Percentiles rank a stretch among this genome's conserved stretches.
These are phyloP conservation scores for Semibalanus balanoides DNA, from an alignment of 1,140 invertebrate species.

Conservation along the genomic window DNA sequence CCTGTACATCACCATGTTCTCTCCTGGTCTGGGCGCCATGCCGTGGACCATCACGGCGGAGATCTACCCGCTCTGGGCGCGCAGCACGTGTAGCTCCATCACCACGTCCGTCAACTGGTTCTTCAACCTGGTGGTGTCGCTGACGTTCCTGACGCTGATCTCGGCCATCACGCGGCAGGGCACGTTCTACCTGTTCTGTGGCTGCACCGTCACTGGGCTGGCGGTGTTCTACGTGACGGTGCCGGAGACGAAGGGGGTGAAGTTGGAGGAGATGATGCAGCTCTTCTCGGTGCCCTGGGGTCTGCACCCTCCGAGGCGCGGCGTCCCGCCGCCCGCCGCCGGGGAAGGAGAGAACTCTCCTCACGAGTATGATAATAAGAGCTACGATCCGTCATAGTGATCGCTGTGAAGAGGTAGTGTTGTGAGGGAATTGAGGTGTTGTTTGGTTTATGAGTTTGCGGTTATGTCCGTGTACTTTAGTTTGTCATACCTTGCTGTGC, in stretches of 20 bases:
- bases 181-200: constrained; percentile 39
- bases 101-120: constrained; percentile 45
- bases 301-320: not conserved
- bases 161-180: constrained; percentile 24
- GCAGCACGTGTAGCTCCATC: constrained; percentile 39
- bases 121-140: constrained; percentile 42
- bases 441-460: no score
- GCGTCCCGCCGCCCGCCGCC: no score
- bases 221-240: constrained; percentile 35
- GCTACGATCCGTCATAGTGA: not conserved
- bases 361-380: not conserved
- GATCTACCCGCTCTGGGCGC: constrained; percentile 47
- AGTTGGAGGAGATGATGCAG: constrained; percentile 38
- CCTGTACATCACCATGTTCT: constrained; percentile 27
- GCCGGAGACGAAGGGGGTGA: constrained; percentile 41
- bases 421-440: no score
- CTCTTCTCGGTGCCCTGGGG: constrained; percentile 26
- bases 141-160: constrained; percentile 41
- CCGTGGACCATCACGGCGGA: constrained; percentile 53
- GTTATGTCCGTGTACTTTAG: no score
- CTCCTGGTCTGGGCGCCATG: constrained; percentile 42
- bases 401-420: no score
- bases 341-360: no score
- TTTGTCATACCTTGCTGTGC: no score
- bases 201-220: constrained; percentile 35